A percentile compares a stretch with the other conserved stretches of the same genome.
phyloP scores from a whole-genome alignment of 2,797 vertebrate genomes.

The Nothura maculosa region DNA sequence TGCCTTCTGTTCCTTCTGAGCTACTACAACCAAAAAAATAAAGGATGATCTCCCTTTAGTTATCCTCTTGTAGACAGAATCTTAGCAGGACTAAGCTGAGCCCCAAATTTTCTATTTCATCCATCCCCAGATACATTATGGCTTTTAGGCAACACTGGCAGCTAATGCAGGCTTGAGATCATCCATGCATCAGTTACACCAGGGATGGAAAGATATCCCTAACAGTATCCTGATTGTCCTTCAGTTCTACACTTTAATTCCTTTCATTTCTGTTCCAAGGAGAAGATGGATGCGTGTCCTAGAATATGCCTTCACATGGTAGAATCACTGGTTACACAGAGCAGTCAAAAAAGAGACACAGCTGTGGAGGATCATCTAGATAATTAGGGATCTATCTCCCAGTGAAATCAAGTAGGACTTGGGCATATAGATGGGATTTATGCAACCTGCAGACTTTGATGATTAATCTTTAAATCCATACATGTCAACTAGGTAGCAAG shows the following conservation, averaged over 20 bases:
- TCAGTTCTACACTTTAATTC: background rate
- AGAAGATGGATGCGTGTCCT: background rate
- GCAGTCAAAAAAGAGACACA: background rate
- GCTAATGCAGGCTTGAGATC: background rate
- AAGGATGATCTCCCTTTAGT: background rate
- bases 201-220: background rate
- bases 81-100: background rate
- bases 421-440: background rate
- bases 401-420: background rate
- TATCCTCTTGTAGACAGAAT: background rate
- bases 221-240: background rate
- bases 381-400: background rate
- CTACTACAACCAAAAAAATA: background rate
- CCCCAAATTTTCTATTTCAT: background rate
- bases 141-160: background rate
- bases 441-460: background rate
- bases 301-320: background rate
- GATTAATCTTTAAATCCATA: background rate
- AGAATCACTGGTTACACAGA: background rate
- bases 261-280: background rate
- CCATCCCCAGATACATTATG: background rate
- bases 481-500: background rate
- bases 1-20: background rate
- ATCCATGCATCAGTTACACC: background rate
- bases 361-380: background rate